Evolutionary conservation across 2,113 vertebrate species (phyloP).

Genomic region (Microcebus tavaratra): DNA sequence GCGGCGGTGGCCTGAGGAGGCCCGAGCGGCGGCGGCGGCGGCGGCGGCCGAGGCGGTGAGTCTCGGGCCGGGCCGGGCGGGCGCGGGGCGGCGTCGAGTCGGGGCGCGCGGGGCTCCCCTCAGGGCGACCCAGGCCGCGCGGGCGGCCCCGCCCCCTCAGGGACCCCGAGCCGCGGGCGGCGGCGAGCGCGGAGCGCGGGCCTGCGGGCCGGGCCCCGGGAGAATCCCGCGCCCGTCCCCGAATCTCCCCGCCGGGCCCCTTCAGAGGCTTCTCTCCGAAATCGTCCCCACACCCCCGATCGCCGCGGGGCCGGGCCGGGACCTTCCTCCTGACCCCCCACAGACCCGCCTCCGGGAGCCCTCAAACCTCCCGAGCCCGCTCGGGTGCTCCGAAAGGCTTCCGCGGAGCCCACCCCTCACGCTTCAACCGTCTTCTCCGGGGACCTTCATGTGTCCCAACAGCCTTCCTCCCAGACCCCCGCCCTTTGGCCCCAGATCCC

Average conservation of each 20-base stretch:
- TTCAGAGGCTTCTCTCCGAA: not conserved
- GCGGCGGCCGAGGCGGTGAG: conserved; percentile 65
- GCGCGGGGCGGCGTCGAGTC: conserved; percentile 52
- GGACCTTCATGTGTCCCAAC: not conserved
- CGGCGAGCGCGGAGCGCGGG: conserved; percentile 44
- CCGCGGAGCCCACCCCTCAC: not conserved
- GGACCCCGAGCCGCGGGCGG: conserved; percentile 64
- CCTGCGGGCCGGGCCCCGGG: not conserved
- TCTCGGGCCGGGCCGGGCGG: conserved; percentile 38
- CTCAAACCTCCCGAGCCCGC: no score
- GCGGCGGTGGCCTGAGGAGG: conserved; percentile 61
- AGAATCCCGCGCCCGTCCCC: not conserved
- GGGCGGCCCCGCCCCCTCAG: conserved; percentile 77
- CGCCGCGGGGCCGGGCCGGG: not conserved
- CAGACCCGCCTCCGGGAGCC: not conserved
- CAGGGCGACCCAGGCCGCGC: conserved; percentile 74
- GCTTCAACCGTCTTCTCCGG: not conserved
- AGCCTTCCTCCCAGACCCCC: not conserved
- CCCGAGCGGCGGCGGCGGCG: conserved; percentile 51
- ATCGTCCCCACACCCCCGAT: not conserved
- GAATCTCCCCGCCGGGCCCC: not conserved
- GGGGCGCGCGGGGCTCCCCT: conserved; percentile 67
- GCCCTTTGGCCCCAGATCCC: not conserved
- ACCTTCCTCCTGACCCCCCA: not conserved
- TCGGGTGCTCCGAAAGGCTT: not conserved